These are phyloP conservation scores for Crocuta crocuta DNA, from an alignment of 2,113 vertebrate genomes.

Conservation along the genomic window DNA sequence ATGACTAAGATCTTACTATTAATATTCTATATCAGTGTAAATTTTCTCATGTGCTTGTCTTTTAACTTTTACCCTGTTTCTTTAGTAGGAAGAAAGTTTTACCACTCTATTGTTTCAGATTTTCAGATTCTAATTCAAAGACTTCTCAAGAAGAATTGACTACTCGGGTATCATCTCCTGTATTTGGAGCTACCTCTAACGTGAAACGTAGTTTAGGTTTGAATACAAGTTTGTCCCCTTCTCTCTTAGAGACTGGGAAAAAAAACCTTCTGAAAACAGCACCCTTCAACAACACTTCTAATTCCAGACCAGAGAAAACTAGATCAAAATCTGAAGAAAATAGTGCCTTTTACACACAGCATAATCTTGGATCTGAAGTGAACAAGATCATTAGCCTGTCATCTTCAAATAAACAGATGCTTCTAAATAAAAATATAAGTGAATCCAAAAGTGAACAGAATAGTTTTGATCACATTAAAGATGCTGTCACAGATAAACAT, in stretches of 20 bases:
- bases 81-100: conserved; percentile 15
- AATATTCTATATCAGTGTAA: conserved; percentile 1
- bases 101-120: conserved; percentile 83
- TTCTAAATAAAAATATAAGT: conserved; percentile 78
- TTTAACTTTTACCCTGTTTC: conserved; percentile 21
- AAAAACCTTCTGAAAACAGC: conserved; percentile 82
- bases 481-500: conserved; percentile 67
- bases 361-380: conserved; percentile 79
- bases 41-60: conserved; percentile 6
- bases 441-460: conserved; percentile 73
- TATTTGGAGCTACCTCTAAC: conserved; percentile 86
- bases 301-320: conserved; percentile 82
- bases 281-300: conserved; percentile 78
- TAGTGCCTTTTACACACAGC: conserved; percentile 80
- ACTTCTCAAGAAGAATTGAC: conserved; percentile 80
- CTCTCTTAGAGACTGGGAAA: conserved; percentile 84
- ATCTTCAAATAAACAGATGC: conserved; percentile 79
- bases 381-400: conserved; percentile 82
- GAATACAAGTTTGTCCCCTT: conserved; percentile 85
- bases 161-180: conserved; percentile 85
- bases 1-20: conserved; percentile 1
- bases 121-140: conserved; percentile 83
- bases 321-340: conserved; percentile 86
- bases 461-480: conserved; percentile 67
- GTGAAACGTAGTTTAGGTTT: conserved; percentile 80